A percentile compares a stretch with the other conserved stretches of the same genome.
Conservation (phyloP, 1,140 invertebrate genomes). For the Drosophila tristis region DNA sequence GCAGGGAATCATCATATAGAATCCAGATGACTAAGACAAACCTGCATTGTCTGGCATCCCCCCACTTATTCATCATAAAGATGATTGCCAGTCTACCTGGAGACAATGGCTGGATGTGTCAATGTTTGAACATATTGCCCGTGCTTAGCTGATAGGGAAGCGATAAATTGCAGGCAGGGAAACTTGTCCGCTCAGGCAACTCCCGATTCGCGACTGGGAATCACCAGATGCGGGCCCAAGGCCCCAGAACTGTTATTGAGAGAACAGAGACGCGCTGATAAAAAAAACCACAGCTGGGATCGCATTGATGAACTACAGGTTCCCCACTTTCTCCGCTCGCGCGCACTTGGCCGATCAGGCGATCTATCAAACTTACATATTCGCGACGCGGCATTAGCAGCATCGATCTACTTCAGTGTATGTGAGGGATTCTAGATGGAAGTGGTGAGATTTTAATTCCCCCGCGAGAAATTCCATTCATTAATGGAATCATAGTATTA, state of each 20-base stretch:
- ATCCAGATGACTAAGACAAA: conserved; percentile 2
- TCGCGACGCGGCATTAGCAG: no score
- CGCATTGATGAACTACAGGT: no score
- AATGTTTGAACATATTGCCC: conserved; percentile 41
- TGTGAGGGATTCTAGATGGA: no score
- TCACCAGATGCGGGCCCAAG: conserved; percentile 1
- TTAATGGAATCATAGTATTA: no score
- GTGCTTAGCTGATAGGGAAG: conserved; percentile 23
- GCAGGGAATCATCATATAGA: neutral
- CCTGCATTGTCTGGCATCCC: conserved; percentile 12
- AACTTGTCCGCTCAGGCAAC: conserved; percentile 18
- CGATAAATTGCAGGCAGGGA: conserved; percentile 19
- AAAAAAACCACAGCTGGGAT: conserved; percentile 14
- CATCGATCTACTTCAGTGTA: no score
- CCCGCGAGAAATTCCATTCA: no score
- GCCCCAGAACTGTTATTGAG: conserved; percentile 17
- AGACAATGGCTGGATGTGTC: conserved; percentile 21
- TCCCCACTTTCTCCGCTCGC: no score
- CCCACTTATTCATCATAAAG: neutral
- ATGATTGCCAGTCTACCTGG: conserved; percentile 21
- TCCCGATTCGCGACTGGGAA: conserved; percentile 4
- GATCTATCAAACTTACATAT: no score
- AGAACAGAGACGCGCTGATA: conserved; percentile 28
- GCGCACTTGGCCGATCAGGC: no score
- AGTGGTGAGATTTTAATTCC: no score